These are phyloP conservation scores for Sinocyclocheilus anophthalmus DNA, from an alignment of 2,113 vertebrate species.

Conservation along the genomic window DNA sequence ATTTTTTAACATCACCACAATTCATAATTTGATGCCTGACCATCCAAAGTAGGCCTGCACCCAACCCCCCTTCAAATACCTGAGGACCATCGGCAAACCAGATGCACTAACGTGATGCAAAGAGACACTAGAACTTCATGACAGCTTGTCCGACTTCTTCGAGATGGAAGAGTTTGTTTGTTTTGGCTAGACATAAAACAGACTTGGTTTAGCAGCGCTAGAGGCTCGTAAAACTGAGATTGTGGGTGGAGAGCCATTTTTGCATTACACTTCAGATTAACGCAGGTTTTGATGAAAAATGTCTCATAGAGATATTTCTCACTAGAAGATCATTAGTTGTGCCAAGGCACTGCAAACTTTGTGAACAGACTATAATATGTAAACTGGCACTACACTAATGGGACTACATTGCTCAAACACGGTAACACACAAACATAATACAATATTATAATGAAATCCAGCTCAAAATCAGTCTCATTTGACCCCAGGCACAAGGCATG, in stretches of 20 bases:
- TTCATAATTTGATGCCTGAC: slow-evolving; percentile 58
- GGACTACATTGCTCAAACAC: too few species aligned
- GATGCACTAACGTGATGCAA: slow-evolving; percentile 60
- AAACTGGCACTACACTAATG: too few species aligned
- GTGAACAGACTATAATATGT: slow-evolving; percentile 31
- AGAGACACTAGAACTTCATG: slow-evolving; percentile 53
- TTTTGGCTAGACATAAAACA: slow-evolving; percentile 70
- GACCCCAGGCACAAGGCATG: too few species aligned
- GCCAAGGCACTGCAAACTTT: slow-evolving; percentile 32
- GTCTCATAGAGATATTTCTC: slow-evolving; percentile 60
- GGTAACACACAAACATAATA: too few species aligned
- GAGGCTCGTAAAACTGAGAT: slow-evolving; percentile 60
- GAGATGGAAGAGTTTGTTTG: slow-evolving; percentile 66
- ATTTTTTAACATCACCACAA: slow-evolving; percentile 53
- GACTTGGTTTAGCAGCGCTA: slow-evolving; percentile 54
- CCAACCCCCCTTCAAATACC: neutral
- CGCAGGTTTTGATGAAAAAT: slow-evolving; percentile 59
- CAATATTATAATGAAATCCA: too few species aligned
- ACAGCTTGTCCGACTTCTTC: slow-evolving; percentile 61
- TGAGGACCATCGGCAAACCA: slow-evolving; percentile 49
- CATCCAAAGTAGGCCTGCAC: slow-evolving; percentile 17
- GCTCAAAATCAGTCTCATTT: too few species aligned
- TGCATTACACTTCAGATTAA: slow-evolving; percentile 63
- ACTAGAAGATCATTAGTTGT: slow-evolving; percentile 56
- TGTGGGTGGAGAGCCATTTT: slow-evolving; percentile 55